Conservation (phyloP, 2,113 vertebrate species). For the Naja naja region DNA sequence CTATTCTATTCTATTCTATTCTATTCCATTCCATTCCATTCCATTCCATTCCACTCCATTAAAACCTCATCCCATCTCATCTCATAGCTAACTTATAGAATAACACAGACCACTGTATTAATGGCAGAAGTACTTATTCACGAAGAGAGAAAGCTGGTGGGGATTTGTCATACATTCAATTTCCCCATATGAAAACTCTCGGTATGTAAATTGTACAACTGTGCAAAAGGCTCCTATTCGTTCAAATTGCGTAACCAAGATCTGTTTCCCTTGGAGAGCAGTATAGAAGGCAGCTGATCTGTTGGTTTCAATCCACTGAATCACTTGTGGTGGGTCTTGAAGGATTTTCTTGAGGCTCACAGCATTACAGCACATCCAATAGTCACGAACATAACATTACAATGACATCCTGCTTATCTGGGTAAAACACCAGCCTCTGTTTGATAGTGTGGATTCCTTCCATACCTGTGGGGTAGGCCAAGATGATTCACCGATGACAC, state of each 20-base stretch:
- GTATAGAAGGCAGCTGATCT: constrained; percentile 31
- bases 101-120: constrained; percentile 41
- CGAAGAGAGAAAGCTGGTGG: background rate
- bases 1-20: no score
- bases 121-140: constrained; percentile 28
- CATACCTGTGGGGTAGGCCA: constrained; percentile 52
- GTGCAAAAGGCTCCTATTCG: background rate
- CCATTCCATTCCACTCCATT: background rate
- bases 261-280: constrained; percentile 28
- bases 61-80: background rate
- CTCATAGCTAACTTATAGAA: background rate
- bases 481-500: constrained; percentile 37
- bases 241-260: background rate
- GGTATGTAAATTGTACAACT: background rate
- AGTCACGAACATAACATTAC: constrained; percentile 49
- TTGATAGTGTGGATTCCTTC: constrained; percentile 40
- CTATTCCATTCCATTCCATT: no score
- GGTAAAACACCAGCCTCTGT: constrained; percentile 57
- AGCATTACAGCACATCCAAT: constrained; percentile 32
- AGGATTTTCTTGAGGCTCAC: constrained; percentile 34
- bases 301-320: constrained; percentile 42
- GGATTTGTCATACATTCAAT: background rate
- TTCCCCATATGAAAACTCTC: constrained; percentile 3
- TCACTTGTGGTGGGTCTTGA: constrained; percentile 47
- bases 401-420: constrained; percentile 65